phyloP scores from a whole-genome alignment of 2,113 vertebrate species.

The Picathartes gymnocephalus region DNA sequence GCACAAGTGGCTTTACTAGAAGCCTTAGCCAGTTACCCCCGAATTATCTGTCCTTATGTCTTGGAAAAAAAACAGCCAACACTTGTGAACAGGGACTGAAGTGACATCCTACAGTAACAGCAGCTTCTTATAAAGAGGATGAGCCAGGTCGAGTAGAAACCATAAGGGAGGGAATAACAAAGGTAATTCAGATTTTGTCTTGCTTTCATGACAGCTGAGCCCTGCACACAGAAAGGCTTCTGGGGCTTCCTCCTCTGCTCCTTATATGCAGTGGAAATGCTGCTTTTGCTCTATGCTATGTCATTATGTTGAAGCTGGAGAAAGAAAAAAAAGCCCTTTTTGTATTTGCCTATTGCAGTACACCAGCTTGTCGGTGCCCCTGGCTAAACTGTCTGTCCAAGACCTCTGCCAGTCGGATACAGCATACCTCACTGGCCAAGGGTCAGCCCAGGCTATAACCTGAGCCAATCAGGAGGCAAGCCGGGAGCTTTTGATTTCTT shows the following conservation, averaged over 20 bases:
- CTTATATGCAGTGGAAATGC: neutral
- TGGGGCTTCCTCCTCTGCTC: neutral
- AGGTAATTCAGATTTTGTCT: neutral
- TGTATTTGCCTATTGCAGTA: too few relatives aligned
- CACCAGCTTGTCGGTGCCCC: too few relatives aligned
- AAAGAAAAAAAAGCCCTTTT: neutral
- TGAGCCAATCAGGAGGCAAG: too few relatives aligned
- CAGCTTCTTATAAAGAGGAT: neutral
- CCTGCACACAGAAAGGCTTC: neutral
- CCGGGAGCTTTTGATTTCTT: too few relatives aligned
- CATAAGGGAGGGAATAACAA: neutral
- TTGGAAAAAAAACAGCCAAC: neutral
- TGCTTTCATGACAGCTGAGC: neutral
- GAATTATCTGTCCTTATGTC: neutral
- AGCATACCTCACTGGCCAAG: too few relatives aligned
- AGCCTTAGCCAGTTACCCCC: neutral
- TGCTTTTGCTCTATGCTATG: neutral
- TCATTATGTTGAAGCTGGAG: neutral
- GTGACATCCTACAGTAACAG: neutral
- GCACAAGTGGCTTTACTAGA: neutral
- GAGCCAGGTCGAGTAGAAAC: neutral
- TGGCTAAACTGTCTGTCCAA: too few relatives aligned
- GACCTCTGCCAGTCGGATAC: too few relatives aligned
- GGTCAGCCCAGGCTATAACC: too few relatives aligned
- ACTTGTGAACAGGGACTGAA: neutral